Base-by-base conservation (phyloP, 2,888 invertebrate genomes). In the Pemphredon lugubris region DNA sequence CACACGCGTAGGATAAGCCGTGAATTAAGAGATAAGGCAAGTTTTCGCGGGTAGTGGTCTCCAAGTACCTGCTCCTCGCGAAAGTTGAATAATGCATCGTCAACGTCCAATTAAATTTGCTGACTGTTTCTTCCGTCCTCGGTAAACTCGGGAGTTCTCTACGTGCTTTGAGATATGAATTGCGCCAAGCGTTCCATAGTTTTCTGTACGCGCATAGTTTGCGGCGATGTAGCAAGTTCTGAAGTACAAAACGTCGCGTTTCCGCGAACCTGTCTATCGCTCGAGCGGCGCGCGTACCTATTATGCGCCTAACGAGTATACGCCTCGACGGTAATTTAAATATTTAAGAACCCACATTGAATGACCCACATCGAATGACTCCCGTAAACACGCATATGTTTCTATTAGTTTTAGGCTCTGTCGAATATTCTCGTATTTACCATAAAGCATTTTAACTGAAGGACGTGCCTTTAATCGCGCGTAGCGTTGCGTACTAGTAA, bases 91-190 rank as follows among this genome's bases (percentile, higher is more conserved):
- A 67, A 70, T 67, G 68, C 68, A 45, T 67, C 70, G 70, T 70
- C 68, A 45, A 60, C 59, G 68, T 70, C 23, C 68, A 67, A 70
- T 70, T 70, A 70, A 68, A 67, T 67, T 61, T 11, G 51, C 50
- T 34, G 45, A 60, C 40, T 71, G 61, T 55, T 71, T 71, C 59
- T 59, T 59, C 30, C 53, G 32, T 32, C 26, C 32, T 1, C 14
- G 4, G 18, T 7, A n/a, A 44, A 26, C 18, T 30, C n/a, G 13
- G 5, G 23, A 51, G 45, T 47, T 57, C 50, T 23, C 14, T 11
- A 14, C 20, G 34, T n/a, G 34, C 30, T 40, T 54, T 23, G 39
- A 40, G 44, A 44, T 44, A 44, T 14, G 65, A 66, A 60, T 65
- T 18, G 30, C 50, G 20, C 50, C 20, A 51, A 65, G 40, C 3